Conservation (phyloP, 2,888 invertebrate species). For the Cephus runcator region DNA sequence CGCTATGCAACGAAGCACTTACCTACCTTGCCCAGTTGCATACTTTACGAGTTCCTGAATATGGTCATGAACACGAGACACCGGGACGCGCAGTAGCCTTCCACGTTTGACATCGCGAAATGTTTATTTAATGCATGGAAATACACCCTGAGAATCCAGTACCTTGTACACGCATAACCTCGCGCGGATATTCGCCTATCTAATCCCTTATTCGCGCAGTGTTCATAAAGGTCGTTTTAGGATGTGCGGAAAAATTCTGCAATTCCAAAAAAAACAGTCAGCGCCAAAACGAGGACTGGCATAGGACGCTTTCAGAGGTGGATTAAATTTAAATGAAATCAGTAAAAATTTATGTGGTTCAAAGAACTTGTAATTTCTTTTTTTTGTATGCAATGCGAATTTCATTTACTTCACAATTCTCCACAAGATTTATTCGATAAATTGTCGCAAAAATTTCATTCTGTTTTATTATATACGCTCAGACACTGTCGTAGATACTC, state of each 20-base stretch:
- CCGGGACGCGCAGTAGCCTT: conserved; percentile 9
- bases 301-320: not conserved
- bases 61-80: conserved; percentile 43
- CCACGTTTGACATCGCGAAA: conserved; percentile 15
- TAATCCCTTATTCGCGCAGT: not conserved
- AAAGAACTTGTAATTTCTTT: not conserved
- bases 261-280: not conserved
- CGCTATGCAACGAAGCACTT: conserved; percentile 28
- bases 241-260: not conserved
- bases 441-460: not conserved
- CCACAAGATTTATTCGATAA: not conserved
- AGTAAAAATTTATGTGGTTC: not conserved
- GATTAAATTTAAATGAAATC: not conserved
- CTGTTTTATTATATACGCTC: not conserved
- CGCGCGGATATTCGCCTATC: not conserved
- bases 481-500: not conserved
- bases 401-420: not conserved
- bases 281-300: not conserved
- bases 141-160: conserved; percentile 13
- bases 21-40: conserved; percentile 27
- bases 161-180: not conserved
- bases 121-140: conserved; percentile 42
- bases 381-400: not conserved
- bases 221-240: not conserved
- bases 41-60: conserved; percentile 44